Percentiles rank a stretch among this genome's conserved stretches.
Conservation (phyloP, 2,113 vertebrate genomes). For the Melanostigma gelatinosum region DNA sequence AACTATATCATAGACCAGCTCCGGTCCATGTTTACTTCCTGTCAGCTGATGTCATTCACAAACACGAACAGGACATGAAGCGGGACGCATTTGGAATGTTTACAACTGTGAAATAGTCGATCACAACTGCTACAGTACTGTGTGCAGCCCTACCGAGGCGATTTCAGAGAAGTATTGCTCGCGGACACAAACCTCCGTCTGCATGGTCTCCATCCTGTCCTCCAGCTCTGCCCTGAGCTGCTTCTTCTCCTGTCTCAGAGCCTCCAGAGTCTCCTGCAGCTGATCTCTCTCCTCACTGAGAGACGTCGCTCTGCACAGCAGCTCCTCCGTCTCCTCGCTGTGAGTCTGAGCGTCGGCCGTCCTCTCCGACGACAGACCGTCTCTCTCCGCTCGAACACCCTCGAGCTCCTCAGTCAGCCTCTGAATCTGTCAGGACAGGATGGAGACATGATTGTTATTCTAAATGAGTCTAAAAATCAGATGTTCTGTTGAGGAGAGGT, state of each 20-base stretch:
- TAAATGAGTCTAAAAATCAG: background rate
- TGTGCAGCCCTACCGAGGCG: background rate
- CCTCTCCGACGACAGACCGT: constrained; percentile 18
- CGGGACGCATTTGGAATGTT: no score
- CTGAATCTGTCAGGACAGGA: constrained; percentile 16
- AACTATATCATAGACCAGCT: background rate
- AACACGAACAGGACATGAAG: no score
- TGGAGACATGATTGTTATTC: background rate
- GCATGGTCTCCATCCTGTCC: constrained; percentile 27
- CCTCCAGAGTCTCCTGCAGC: constrained; percentile 57
- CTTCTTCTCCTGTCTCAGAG: constrained; percentile 48
- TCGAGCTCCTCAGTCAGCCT: constrained; percentile 44
- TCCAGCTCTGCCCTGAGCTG: constrained; percentile 58
- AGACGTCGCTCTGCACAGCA: constrained; percentile 16
- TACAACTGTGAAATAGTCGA: no score
- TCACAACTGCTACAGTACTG: no score
- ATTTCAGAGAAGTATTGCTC: no score
- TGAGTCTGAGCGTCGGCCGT: background rate
- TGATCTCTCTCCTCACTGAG: constrained; percentile 62
- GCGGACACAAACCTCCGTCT: no score
- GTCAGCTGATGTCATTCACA: no score
- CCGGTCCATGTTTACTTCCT: no score
- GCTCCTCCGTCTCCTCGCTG: constrained; percentile 45
- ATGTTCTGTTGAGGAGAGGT: background rate
- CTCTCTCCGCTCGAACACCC: constrained; percentile 45